Base-by-base conservation (phyloP, 2,113 vertebrate genomes). In the Pelecanus crispus region DNA sequence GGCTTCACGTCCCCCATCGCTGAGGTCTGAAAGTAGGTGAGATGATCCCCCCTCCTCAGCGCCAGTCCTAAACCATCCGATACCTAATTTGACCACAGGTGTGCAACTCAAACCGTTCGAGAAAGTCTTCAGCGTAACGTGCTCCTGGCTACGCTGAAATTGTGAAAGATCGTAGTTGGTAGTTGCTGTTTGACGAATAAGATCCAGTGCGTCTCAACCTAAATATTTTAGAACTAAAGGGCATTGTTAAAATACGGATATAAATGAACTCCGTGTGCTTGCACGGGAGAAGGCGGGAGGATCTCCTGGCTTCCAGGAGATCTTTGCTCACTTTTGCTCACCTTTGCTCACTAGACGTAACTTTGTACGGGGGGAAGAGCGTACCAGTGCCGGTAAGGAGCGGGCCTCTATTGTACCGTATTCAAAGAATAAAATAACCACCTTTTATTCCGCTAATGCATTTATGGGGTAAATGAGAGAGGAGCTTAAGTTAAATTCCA, bases 171-270 rank as follows among this genome's bases (percentile, higher is more conserved):
- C 26, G 0, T 5, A 8, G 32, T 3, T 32, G 47, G 17, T n/a
- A 9, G 11, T 8, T 10, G 17, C 63, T 11, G 13, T 26, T 42
- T 42, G 63, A 26, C 13, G 8, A 21, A 3, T 17, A 12, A n/a
- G 34, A 40, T 25, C 19, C 21, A 10, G 25, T 3, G 31, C 26
- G 5, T n/a, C 63, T 40, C 42, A n/a, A 5, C 25, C 14, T 9
- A 3, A n/a, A 42, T 55, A 15, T 16, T 71, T 31, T 6, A 15
- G 31, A 42, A 9, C 5, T 3, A 13, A 13, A 49, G 56, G 25
- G 7, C 7, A 1, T 14, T 32, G 13, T 11, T 75, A 17, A 28
- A 32, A 28, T 10, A 2, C 36, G 25, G 29, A 1, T 26, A 0
- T 4, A 24, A 5, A 25, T 6, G 56, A 25, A 4, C 15, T 52